phyloP scores from a whole-genome alignment of 1,140 invertebrate genomes.

The Drosophila carrolli region DNA sequence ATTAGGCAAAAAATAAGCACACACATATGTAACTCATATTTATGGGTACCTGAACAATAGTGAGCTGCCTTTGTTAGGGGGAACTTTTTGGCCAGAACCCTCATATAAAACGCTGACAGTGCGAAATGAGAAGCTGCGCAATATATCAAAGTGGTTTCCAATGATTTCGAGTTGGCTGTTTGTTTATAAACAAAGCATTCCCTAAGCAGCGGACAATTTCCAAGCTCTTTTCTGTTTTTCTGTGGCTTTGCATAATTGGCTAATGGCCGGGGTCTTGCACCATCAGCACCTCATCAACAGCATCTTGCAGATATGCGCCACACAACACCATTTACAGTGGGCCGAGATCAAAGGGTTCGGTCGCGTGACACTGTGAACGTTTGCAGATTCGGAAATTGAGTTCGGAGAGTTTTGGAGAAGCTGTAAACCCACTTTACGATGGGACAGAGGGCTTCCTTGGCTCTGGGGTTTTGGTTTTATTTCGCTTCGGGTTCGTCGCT shows the following conservation, averaged over 20 bases:
- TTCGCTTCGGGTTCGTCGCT: slow-evolving; percentile 60
- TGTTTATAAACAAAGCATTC: slow-evolving; percentile 55
- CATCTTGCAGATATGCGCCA: slow-evolving; percentile 29
- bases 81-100: slow-evolving; percentile 49
- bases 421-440: slow-evolving; percentile 38
- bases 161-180: slow-evolving; percentile 30
- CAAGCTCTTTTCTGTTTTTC: slow-evolving; percentile 27
- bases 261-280: slow-evolving; percentile 64
- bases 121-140: slow-evolving; percentile 66
- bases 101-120: slow-evolving; percentile 73
- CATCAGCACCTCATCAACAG: slow-evolving; percentile 50
- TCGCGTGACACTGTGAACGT: slow-evolving; percentile 33
- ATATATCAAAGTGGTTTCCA: slow-evolving; percentile 60
- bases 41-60: slow-evolving; percentile 27
- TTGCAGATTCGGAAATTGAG: slow-evolving; percentile 10
- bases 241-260: slow-evolving; percentile 65
- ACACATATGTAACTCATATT: slow-evolving; percentile 6
- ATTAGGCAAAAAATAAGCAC: slow-evolving; percentile 45
- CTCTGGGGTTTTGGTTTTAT: slow-evolving; percentile 38
- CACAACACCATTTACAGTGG: slow-evolving; percentile 14
- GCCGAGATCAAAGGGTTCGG: slow-evolving; percentile 42
- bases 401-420: slow-evolving; percentile 7
- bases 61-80: slow-evolving; percentile 54
- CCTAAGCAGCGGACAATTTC: slow-evolving; percentile 30
- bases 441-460: slow-evolving; percentile 54